Conservation (phyloP, 2,797 vertebrate genomes). For the Hydrolagus colliei region DNA sequence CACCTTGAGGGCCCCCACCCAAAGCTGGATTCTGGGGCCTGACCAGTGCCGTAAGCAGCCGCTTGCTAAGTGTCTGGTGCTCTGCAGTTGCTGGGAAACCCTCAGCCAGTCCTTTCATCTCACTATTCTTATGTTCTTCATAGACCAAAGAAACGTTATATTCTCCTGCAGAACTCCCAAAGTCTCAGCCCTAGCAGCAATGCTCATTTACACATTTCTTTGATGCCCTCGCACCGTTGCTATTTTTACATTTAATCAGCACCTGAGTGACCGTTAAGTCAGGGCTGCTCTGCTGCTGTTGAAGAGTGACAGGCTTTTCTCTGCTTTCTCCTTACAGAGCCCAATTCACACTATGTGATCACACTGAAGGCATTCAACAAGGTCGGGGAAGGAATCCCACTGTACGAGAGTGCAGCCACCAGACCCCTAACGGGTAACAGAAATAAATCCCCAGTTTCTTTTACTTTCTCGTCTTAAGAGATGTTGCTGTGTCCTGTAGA, state of each 20-base stretch:
- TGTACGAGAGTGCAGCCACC: slow-evolving; percentile 92
- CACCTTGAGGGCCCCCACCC: too few species aligned
- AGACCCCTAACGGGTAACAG: slow-evolving; percentile 74
- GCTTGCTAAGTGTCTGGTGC: too few species aligned
- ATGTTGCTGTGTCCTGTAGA: background rate
- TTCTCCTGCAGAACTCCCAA: too few species aligned
- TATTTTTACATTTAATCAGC: background rate
- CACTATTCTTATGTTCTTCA: too few species aligned
- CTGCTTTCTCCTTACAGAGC: slow-evolving; percentile 58
- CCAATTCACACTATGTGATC: slow-evolving; percentile 94
- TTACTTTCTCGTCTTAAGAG: background rate
- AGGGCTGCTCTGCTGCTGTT: too few species aligned
- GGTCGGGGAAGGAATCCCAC: slow-evolving; percentile 87
- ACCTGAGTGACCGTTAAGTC: background rate
- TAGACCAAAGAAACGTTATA: too few species aligned
- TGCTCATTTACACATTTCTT: background rate
- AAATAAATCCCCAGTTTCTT: background rate
- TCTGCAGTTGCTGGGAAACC: too few species aligned
- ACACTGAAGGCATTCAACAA: slow-evolving; percentile 94
- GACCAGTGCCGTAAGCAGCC: too few species aligned
- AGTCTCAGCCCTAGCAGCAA: background rate
- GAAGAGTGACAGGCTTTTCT: background rate
- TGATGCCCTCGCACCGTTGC: background rate
- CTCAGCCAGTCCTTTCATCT: too few species aligned
- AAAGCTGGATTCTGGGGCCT: too few species aligned